Evolutionary conservation across 2,113 vertebrate genomes (phyloP).

Genomic region (Chaetodon auriga): DNA sequence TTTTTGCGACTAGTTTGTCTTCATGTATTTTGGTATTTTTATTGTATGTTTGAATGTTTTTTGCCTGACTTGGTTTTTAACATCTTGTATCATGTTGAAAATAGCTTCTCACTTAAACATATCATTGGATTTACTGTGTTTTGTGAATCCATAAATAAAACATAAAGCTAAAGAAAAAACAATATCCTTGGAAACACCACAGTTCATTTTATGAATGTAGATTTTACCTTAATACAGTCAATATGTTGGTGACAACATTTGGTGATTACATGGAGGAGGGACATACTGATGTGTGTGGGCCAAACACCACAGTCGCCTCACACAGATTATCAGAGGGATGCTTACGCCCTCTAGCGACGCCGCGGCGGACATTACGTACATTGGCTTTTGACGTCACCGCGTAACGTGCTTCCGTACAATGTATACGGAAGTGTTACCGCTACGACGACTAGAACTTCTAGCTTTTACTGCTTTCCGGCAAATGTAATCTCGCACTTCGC

Average conservation of each 20-base stretch:
- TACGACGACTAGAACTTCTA: not conserved
- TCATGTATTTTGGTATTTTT: not conserved
- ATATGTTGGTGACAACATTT: too few relatives aligned
- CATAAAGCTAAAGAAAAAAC: not conserved
- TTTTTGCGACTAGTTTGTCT: not conserved
- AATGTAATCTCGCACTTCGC: too few relatives aligned
- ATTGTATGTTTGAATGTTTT: not conserved
- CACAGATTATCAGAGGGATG: not conserved
- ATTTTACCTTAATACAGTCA: too few relatives aligned
- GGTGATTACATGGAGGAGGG: not conserved
- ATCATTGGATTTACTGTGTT: not conserved
- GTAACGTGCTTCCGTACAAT: constrained; percentile 22
- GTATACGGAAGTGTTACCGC: constrained; percentile 74
- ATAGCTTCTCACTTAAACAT: not conserved
- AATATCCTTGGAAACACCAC: not conserved
- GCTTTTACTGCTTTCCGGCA: not conserved
- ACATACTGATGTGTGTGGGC: not conserved
- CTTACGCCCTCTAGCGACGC: constrained; percentile 51
- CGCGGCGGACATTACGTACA: accelerated
- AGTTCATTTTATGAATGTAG: too few relatives aligned
- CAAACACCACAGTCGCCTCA: not conserved
- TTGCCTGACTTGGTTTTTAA: not conserved
- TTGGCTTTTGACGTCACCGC: constrained; percentile 63
- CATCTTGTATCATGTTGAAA: not conserved
- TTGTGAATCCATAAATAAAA: constrained; percentile 1